Evolutionary conservation across 1,140 invertebrate species (phyloP).

Genomic region (Branchinecta lynchi): DNA sequence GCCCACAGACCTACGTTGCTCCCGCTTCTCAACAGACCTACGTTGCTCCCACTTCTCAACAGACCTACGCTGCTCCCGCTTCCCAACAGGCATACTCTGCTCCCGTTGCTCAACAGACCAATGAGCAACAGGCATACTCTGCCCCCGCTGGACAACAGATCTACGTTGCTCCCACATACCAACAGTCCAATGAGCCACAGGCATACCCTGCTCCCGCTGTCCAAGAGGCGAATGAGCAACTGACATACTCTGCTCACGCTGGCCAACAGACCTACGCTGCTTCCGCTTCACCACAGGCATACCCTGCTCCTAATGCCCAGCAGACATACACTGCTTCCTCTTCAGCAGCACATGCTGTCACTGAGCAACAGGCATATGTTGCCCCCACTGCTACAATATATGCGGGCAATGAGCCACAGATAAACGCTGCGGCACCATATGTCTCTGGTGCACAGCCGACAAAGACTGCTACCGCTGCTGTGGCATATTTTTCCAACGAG

Average conservation of each 20-base stretch:
- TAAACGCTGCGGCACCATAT: not conserved
- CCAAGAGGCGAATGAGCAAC: conserved; percentile 13
- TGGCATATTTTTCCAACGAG: too few relatives aligned
- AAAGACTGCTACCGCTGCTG: too few relatives aligned
- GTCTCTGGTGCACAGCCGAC: not conserved
- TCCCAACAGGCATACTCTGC: too few relatives aligned
- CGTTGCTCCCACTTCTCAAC: not conserved
- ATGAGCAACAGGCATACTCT: too few relatives aligned
- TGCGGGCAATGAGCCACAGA: not conserved
- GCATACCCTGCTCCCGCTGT: conserved; percentile 1
- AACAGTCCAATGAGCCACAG: not conserved
- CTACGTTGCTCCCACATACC: not conserved
- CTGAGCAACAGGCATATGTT: not conserved
- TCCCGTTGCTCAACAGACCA: too few relatives aligned
- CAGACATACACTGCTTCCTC: conserved; percentile 15
- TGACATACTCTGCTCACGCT: conserved; percentile 14
- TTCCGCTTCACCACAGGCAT: not conserved
- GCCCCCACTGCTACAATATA: not conserved
- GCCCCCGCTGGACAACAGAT: not conserved
- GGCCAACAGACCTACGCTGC: too few relatives aligned
- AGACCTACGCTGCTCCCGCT: conserved; percentile 12
- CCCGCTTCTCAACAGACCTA: not conserved
- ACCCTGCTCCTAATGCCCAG: conserved; percentile 1
- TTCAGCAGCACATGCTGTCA: conserved; percentile 18
- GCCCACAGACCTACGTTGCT: not conserved